These are phyloP conservation scores for Schizaphis graminum DNA, from an alignment of 2,888 invertebrate species.

Conservation along the genomic window DNA sequence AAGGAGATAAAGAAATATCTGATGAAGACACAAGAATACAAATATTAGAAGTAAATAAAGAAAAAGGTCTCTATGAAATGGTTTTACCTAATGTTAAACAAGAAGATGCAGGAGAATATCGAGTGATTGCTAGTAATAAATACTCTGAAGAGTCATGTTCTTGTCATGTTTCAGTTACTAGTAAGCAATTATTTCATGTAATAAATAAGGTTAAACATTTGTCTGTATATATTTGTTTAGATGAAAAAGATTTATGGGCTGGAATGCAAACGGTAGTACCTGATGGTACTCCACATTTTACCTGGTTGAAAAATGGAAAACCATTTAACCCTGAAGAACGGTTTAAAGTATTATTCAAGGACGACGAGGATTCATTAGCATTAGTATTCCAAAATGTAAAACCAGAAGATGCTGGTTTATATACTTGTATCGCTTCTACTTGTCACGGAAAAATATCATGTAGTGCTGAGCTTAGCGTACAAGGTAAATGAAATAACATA, in stretches of 20 bases:
- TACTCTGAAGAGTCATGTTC: constrained; percentile 84
- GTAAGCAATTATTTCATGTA: constrained; percentile 71
- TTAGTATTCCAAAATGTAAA: constrained; percentile 94
- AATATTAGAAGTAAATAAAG: constrained; percentile 81
- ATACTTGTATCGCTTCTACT: constrained; percentile 97
- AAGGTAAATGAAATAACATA: constrained; percentile 72
- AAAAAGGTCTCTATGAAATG: constrained; percentile 88
- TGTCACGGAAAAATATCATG: constrained; percentile 94
- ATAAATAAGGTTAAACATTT: neutral
- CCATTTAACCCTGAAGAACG: constrained; percentile 91
- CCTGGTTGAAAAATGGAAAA: constrained; percentile 89
- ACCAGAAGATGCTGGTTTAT: constrained; percentile 94
- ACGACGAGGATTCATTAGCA: constrained; percentile 92
- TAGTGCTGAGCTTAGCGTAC: constrained; percentile 93
- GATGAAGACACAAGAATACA: constrained; percentile 79
- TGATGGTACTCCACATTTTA: constrained; percentile 83
- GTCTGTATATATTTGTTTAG: constrained; percentile 71
- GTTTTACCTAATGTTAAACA: constrained; percentile 85
- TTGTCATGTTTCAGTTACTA: constrained; percentile 84
- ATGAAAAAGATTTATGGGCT: constrained; percentile 86
- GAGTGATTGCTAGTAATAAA: constrained; percentile 86
- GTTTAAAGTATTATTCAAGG: constrained; percentile 90
- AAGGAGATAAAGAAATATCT: constrained; percentile 82
- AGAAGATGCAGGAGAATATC: constrained; percentile 86
- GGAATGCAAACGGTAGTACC: constrained; percentile 80